Evolutionary conservation across 2,888 invertebrate species (phyloP).

Genomic region (Ryuthela nishihirai): DNA sequence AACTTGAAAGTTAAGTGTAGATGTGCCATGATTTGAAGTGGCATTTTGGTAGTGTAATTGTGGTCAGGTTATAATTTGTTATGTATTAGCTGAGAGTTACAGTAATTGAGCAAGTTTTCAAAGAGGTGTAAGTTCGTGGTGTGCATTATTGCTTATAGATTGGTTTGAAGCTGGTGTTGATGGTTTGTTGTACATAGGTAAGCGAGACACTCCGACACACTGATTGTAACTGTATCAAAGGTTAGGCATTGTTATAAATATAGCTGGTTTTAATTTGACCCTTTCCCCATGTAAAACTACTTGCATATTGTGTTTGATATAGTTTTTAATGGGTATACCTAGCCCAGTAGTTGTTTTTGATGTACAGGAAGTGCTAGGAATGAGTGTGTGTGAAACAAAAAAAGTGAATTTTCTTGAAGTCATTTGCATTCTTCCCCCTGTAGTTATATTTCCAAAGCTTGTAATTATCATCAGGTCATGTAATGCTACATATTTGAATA

Average conservation of each 20-base stretch:
- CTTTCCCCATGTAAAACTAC: slow-evolving; percentile 24
- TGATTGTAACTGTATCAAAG: slow-evolving; percentile 20
- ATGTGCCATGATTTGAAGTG: too few species aligned
- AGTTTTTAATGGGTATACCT: slow-evolving; percentile 29
- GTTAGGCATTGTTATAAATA: slow-evolving; percentile 13
- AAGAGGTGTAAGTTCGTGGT: too few species aligned
- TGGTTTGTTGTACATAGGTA: slow-evolving; percentile 23
- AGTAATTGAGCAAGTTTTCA: too few species aligned
- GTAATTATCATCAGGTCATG: not conserved
- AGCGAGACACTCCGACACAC: slow-evolving; percentile 21
- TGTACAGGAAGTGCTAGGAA: slow-evolving; percentile 27
- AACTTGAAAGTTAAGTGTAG: too few species aligned
- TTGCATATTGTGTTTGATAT: slow-evolving; percentile 35
- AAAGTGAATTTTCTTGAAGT: too few species aligned
- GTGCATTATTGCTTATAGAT: too few species aligned
- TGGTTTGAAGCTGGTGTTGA: not conserved
- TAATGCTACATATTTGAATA: not conserved
- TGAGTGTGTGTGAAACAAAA: slow-evolving; percentile 13
- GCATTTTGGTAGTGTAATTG: too few species aligned
- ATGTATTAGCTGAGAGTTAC: too few species aligned
- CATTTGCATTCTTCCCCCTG: not conserved
- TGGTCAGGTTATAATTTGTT: too few species aligned
- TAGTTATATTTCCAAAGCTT: not conserved
- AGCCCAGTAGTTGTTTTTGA: slow-evolving; percentile 25
- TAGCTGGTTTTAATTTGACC: slow-evolving; percentile 26